Evolutionary conservation across 2,113 vertebrate genomes (phyloP).

Genomic region (Ciconia maguari): DNA sequence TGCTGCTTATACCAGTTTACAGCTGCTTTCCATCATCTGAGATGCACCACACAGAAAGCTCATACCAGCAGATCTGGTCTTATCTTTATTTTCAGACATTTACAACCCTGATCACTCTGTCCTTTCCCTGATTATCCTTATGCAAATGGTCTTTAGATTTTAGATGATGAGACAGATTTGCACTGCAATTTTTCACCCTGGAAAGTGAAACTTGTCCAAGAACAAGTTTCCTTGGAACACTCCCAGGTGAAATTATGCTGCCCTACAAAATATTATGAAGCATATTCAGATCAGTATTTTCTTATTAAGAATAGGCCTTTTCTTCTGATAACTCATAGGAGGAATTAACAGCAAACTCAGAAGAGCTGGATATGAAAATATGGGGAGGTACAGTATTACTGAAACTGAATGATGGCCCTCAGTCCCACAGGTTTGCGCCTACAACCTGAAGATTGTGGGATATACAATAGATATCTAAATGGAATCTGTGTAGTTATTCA

Average conservation of each 20-base stretch:
- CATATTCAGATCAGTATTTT: neutral
- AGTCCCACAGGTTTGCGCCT: neutral
- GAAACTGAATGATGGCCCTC: neutral
- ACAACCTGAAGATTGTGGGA: neutral
- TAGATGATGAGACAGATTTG: neutral
- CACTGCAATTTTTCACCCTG: neutral
- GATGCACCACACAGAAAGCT: neutral
- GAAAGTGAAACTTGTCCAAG: neutral
- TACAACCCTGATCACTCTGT: neutral
- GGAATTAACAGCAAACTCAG: neutral
- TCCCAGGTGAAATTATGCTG: neutral
- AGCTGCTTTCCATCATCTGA: constrained; percentile 29
- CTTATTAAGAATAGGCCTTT: neutral
- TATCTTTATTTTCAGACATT: constrained; percentile 44
- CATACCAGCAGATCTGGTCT: neutral
- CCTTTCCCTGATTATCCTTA: neutral
- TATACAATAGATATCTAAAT: neutral
- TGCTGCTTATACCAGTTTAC: neutral
- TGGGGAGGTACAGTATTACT: neutral
- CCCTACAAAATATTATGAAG: neutral
- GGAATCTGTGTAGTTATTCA: neutral
- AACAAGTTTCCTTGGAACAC: neutral
- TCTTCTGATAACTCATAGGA: neutral
- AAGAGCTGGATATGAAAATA: neutral
- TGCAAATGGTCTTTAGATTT: neutral